Conservation (phyloP, 2,888 invertebrate species). For the Drosophila pseudotalamancana region DNA sequence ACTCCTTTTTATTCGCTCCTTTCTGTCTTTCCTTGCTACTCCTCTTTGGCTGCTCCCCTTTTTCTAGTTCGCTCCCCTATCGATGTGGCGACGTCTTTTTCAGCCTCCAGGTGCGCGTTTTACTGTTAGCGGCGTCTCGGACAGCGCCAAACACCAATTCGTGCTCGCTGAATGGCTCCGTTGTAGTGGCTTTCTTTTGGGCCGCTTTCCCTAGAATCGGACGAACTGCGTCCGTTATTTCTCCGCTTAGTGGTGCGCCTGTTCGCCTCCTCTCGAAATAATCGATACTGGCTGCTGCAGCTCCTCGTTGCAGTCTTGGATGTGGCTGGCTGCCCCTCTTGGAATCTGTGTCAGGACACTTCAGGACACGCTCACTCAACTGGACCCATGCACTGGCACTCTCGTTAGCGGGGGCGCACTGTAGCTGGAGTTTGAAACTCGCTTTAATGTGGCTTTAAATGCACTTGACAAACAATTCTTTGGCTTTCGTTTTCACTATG, state of each 20-base stretch:
- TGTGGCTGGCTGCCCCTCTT: conserved; percentile 17
- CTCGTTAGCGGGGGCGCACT: not conserved
- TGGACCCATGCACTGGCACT: not conserved
- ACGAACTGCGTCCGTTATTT: conserved; percentile 33
- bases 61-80: conserved; percentile 59
- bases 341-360: conserved; percentile 42
- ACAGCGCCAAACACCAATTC: conserved; percentile 79
- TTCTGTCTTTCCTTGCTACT: no score
- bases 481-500: conserved; percentile 70
- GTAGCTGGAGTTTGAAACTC: no score
- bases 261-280: conserved; percentile 6
- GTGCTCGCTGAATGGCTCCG: conserved; percentile 83
- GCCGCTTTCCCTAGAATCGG: conserved; percentile 57
- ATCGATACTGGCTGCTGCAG: conserved; percentile 23
- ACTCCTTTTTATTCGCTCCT: no score
- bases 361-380: conserved; percentile 11
- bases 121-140: conserved; percentile 77
- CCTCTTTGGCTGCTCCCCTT: no score
- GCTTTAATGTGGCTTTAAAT: conserved; percentile 13
- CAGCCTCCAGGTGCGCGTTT: conserved; percentile 66
- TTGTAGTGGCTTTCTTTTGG: conserved; percentile 82
- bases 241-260: not conserved
- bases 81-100: conserved; percentile 84
- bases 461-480: not conserved
- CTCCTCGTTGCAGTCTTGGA: conserved; percentile 2